Base-by-base conservation (phyloP, 2,888 invertebrate species). In the Philaethria dido region DNA sequence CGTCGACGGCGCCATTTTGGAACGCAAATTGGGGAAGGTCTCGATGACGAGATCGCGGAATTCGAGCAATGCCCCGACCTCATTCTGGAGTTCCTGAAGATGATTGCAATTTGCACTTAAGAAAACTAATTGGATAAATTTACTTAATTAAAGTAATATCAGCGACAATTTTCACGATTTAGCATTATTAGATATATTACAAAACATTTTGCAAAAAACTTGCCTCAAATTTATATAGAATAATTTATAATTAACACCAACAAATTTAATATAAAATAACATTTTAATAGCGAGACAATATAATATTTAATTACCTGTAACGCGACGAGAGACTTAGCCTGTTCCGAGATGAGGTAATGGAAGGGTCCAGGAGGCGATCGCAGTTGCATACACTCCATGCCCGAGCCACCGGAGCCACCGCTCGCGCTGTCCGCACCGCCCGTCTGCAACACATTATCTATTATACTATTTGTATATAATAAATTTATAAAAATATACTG, bases 11-110 rank as follows among this genome's bases (percentile, higher is more conserved):
- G 95, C 95, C 95, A 97, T 95, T 94, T 97, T 97, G 85, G 95
- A 95, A 86, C 97, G 96, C 87, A 97, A 95, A 93, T 97, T 97
- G 80, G 97, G 97, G 93, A 97, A 97, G 83, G 97, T 97, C 94
- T 97, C 97, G 95, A 97, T 97, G 94, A 97, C 97, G 94, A 97
- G 95, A 93, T 97, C 97, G 92, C 97, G 96, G 91, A 97, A 97
- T 94, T 97, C 97, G 91, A 97, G 94, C 80, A 97, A 92, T 79
- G 97, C 97, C 75, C 97, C 97, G 93, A 97, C 97, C 94, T 97
- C 97, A 96, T 97, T 96, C 95, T 97, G 97, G 88, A 97, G 94
- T 93, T 97, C 97, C 94, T 94, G 88, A 61, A 73, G 69, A 64
- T 65, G 20, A 50, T 63, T n/a, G 36, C n/a, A 16, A 42, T 11